Conservation (phyloP, 2,888 invertebrate genomes). For the Stegophylla sp. region DNA sequence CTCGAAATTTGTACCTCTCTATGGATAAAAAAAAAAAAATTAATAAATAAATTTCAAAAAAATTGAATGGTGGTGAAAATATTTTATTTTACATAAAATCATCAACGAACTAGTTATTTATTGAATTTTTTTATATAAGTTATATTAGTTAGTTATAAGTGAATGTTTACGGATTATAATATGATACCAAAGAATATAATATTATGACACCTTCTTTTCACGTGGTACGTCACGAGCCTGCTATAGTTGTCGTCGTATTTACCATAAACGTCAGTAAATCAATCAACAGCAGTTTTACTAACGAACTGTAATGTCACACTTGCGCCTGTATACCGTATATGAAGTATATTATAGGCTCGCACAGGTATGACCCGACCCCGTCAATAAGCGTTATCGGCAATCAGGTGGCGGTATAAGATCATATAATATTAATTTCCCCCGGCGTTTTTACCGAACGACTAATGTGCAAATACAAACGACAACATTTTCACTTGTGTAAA, state of each 20-base stretch:
- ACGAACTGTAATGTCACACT: slow-evolving; percentile 7
- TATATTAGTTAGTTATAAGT: too few relatives aligned
- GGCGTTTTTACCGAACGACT: not conserved
- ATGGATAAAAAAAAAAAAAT: too few relatives aligned
- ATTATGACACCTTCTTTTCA: too few relatives aligned
- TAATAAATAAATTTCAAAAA: too few relatives aligned
- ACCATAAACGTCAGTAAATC: not conserved
- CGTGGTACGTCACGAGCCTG: not conserved
- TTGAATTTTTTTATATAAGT: too few relatives aligned
- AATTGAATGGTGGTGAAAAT: too few relatives aligned
- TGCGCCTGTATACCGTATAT: not conserved
- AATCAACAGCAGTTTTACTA: not conserved
- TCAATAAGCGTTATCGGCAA: slow-evolving; percentile 27
- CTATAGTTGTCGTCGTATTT: not conserved
- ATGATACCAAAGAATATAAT: too few relatives aligned
- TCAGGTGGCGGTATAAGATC: slow-evolving; percentile 1
- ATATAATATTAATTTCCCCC: not conserved
- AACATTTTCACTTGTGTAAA: slow-evolving; percentile 6
- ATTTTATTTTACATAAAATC: too few relatives aligned
- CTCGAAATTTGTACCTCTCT: too few relatives aligned
- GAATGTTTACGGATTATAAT: too few relatives aligned
- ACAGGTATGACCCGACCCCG: slow-evolving; percentile 15
- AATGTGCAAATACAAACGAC: not conserved
- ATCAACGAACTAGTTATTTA: too few relatives aligned
- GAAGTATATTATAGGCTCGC: too few relatives aligned